Conservation (phyloP, 2,888 invertebrate genomes). For the Dryobota labecula region DNA sequence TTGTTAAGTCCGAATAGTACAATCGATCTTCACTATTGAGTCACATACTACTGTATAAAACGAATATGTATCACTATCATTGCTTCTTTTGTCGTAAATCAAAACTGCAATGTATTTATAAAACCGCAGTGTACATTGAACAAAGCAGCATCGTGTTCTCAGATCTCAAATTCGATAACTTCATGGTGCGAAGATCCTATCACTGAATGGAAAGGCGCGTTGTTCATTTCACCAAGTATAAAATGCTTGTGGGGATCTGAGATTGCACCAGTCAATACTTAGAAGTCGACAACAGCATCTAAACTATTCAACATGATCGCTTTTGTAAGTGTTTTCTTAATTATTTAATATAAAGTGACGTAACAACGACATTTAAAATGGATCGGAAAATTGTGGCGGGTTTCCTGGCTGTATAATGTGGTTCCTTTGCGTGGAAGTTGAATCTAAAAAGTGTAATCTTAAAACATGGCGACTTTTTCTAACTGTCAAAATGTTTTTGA, state of each 20-base stretch:
- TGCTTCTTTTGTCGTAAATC: slow-evolving; percentile 35
- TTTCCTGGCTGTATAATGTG: slow-evolving; percentile 47
- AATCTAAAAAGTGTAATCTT: slow-evolving; percentile 23
- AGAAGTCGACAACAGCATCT: slow-evolving; percentile 81
- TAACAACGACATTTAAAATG: slow-evolving; percentile 17
- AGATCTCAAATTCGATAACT: slow-evolving; percentile 38
- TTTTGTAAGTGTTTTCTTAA: slow-evolving; percentile 82
- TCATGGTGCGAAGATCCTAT: slow-evolving; percentile 79
- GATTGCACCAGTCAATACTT: slow-evolving; percentile 84
- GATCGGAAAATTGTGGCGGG: slow-evolving; percentile 22
- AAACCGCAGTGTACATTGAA: slow-evolving; percentile 64
- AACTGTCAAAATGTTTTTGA: slow-evolving; percentile 15
- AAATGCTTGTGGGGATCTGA: slow-evolving; percentile 81
- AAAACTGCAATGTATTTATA: fast-evolving
- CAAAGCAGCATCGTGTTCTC: neutral
- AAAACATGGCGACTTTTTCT: slow-evolving; percentile 19
- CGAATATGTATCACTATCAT: slow-evolving; percentile 62
- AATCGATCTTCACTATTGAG: slow-evolving; percentile 67
- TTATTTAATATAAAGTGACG: slow-evolving; percentile 49
- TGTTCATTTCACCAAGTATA: slow-evolving; percentile 89
- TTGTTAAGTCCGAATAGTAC: slow-evolving; percentile 70
- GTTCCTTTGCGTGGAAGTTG: slow-evolving; percentile 41
- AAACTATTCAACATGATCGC: slow-evolving; percentile 88
- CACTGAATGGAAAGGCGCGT: slow-evolving; percentile 87
- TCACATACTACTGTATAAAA: slow-evolving; percentile 47